A percentile compares a stretch with the other conserved stretches of the same genome.
phyloP scores from a whole-genome alignment of 2,888 invertebrate species.

The Priocnemis perturbator region DNA sequence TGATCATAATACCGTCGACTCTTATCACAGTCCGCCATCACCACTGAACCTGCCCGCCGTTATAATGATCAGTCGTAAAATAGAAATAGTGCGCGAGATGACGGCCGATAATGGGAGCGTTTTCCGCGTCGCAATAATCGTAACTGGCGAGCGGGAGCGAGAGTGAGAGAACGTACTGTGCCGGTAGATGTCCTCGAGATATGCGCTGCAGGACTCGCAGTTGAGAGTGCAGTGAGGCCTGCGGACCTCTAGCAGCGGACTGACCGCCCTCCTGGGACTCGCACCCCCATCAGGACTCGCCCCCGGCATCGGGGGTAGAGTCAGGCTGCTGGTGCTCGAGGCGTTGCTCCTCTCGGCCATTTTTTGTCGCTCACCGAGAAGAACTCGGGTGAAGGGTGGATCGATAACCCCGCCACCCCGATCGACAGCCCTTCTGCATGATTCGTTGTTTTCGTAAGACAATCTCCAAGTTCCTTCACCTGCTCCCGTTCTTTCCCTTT shows the following conservation, averaged over 20 bases:
- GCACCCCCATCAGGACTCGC: constrained; percentile 71
- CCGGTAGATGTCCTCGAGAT: constrained; percentile 83
- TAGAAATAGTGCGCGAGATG: no score
- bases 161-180: constrained; percentile 71
- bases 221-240: constrained; percentile 85
- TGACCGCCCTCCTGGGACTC: constrained; percentile 81
- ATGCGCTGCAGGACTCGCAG: constrained; percentile 83
- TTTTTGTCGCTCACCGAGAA: constrained; percentile 14
- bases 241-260: constrained; percentile 83
- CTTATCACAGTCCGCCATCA: no score
- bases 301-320: constrained; percentile 67
- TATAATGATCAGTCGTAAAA: no score
- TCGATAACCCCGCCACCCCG: not conserved
- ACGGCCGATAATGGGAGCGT: no score
- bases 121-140: no score
- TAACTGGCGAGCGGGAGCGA: constrained; percentile 10
- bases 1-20: no score
- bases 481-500: not conserved
- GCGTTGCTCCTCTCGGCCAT: constrained; percentile 70
- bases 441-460: not conserved
- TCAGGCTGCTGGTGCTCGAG: constrained; percentile 69
- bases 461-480: not conserved
- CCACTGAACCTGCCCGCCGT: no score
- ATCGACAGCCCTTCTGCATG: not conserved
- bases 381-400: constrained; percentile 2